Conservation (phyloP, 23 tunicate species). For the Diplosoma virens region DNA sequence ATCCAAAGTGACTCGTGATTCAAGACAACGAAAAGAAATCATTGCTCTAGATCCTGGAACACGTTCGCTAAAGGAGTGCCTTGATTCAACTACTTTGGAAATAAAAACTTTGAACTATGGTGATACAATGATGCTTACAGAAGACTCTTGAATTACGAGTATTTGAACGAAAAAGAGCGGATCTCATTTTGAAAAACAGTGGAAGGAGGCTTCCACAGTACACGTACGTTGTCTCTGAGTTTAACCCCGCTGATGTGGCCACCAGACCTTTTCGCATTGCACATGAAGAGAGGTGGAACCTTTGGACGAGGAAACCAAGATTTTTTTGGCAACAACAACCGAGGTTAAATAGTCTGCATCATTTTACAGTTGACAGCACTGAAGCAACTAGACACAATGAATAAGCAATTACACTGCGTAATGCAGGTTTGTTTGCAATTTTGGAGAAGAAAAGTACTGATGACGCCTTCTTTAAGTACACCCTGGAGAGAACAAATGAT, state of each 20-base stretch:
- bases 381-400: no score
- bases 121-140: not conserved
- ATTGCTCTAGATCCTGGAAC: not conserved
- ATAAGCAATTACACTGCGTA: no score
- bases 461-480: no score
- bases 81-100: not conserved
- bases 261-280: not conserved
- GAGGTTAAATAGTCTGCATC: no score
- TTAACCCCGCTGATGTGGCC: slow-evolving; percentile 8
- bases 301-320: not conserved
- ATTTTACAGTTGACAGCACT: no score
- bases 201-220: not conserved
- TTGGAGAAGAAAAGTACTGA: no score
- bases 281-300: not conserved
- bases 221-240: not conserved
- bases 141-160: not conserved
- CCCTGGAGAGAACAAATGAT: no score
- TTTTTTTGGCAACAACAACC: not conserved
- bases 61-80: not conserved
- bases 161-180: not conserved
- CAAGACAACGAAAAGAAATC: slow-evolving; percentile 6
- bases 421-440: no score
- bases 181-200: not conserved
- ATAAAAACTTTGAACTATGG: not conserved
- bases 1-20: not conserved